phyloP scores from a whole-genome alignment of 2,888 invertebrate genomes.

The Drosophila borborema region DNA sequence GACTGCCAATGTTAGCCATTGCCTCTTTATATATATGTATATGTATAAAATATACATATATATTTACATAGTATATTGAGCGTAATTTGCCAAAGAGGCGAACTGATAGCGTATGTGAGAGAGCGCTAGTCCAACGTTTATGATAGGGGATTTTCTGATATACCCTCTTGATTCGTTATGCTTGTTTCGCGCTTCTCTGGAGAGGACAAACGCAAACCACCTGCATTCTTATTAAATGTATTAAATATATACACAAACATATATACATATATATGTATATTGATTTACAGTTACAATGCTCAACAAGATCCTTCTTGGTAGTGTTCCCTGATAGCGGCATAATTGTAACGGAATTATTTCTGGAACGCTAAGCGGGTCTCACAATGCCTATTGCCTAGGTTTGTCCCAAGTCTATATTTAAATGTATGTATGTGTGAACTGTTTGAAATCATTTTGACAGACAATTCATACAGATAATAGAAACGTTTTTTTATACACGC shows the following conservation, averaged over 20 bases:
- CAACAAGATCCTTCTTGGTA: neutral
- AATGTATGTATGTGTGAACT: conserved; percentile 10
- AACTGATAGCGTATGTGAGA: conserved; percentile 42
- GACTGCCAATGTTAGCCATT: conserved; percentile 37
- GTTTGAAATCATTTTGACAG: conserved; percentile 50
- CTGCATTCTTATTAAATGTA: neutral
- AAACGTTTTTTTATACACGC: conserved; percentile 60
- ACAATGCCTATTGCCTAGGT: neutral
- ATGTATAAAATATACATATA: neutral
- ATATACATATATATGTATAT: neutral
- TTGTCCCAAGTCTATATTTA: neutral
- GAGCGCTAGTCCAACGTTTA: conserved; percentile 30
- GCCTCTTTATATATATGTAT: conserved; percentile 39
- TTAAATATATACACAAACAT: no score
- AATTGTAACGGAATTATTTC: conserved; percentile 6
- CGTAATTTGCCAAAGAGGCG: conserved; percentile 14
- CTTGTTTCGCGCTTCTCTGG: conserved; percentile 14
- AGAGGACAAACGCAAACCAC: conserved; percentile 21
- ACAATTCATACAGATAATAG: conserved; percentile 37
- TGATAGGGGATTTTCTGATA: conserved; percentile 60
- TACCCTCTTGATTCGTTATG: conserved; percentile 28
- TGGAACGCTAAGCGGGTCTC: neutral
- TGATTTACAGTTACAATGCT: conserved; percentile 18
- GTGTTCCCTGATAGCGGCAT: conserved; percentile 12
- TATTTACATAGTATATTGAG: conserved; percentile 17